phyloP scores from a whole-genome alignment of 2,113 vertebrate species.

The Myiagra hebetior region DNA sequence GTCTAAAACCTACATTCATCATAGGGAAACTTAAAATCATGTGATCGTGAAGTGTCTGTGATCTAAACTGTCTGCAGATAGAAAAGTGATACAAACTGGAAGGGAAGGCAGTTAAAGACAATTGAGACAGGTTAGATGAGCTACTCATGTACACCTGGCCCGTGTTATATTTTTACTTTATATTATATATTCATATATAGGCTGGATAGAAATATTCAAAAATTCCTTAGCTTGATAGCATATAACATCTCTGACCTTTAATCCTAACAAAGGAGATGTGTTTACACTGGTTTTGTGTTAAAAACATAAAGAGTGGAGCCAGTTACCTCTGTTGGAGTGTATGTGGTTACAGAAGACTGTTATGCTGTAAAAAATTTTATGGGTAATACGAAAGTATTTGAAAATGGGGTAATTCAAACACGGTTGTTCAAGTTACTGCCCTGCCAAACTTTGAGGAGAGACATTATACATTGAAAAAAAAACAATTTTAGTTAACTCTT shows the following conservation, averaged over 20 bases:
- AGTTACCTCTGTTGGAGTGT: neutral
- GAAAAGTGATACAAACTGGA: neutral
- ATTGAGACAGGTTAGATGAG: neutral
- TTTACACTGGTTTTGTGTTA: neutral
- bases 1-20: constrained; percentile 37
- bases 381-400: neutral
- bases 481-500: neutral
- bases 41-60: constrained; percentile 12
- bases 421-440: neutral
- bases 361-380: neutral
- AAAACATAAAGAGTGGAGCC: neutral
- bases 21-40: constrained; percentile 45
- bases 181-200: neutral
- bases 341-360: neutral
- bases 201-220: neutral
- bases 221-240: neutral
- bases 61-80: constrained; percentile 25
- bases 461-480: neutral
- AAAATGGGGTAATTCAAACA: neutral
- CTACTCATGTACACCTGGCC: neutral
- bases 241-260: neutral
- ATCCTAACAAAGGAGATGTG: neutral
- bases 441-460: neutral
- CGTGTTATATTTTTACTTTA: neutral
- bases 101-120: neutral